Conservation (phyloP, 2,113 vertebrate species). For the Dissostichus mawsoni region DNA sequence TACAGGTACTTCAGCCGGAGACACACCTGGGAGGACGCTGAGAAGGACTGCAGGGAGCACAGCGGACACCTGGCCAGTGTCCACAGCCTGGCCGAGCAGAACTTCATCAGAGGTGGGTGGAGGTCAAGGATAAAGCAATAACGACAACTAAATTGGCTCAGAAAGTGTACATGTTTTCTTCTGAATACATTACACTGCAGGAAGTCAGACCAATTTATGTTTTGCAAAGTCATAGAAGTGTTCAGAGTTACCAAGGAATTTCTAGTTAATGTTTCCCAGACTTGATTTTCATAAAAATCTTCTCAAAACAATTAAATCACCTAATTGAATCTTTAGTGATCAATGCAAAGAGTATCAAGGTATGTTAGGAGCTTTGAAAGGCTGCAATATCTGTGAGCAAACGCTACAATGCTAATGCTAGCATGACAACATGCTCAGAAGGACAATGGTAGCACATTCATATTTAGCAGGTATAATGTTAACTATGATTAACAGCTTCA, state of each 20-base stretch:
- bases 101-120: conserved; percentile 89
- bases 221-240: not conserved
- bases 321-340: not conserved
- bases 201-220: not conserved
- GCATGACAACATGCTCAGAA: too few species aligned
- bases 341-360: not conserved
- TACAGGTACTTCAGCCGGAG: conserved; percentile 91
- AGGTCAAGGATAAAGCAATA: conserved; percentile 25
- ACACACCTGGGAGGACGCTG: conserved; percentile 93
- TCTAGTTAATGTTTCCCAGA: not conserved
- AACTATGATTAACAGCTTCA: too few species aligned
- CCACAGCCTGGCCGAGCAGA: conserved; percentile 89
- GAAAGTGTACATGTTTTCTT: not conserved
- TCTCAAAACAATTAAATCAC: not conserved
- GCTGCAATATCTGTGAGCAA: too few species aligned
- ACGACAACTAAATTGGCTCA: not conserved
- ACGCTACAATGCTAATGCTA: too few species aligned
- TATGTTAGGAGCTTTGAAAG: too few species aligned
- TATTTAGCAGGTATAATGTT: too few species aligned
- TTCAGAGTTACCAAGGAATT: not conserved
- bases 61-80: conserved; percentile 92
- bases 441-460: too few species aligned
- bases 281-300: not conserved
- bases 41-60: conserved; percentile 91
- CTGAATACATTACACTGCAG: conserved; percentile 2